These are phyloP conservation scores for Arion vulgaris DNA, from an alignment of 1,140 invertebrate species.

Conservation along the genomic window DNA sequence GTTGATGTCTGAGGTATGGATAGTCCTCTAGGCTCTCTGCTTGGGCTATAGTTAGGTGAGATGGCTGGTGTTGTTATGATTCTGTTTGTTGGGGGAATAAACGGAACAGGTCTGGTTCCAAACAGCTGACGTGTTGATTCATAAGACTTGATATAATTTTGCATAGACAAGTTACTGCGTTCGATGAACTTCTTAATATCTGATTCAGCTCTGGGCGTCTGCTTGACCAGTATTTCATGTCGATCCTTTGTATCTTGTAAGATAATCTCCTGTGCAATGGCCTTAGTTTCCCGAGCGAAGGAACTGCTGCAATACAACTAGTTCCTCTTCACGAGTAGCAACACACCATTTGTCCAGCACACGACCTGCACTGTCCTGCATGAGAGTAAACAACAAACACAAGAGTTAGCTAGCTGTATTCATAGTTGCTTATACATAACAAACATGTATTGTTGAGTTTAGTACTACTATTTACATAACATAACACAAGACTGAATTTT, in stretches of 20 bases:
- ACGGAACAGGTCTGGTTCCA: constrained; percentile 59
- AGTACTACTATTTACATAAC: too few relatives aligned
- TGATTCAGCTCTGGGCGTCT: constrained; percentile 72
- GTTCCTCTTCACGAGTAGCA: constrained; percentile 87
- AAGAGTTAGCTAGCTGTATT: too few relatives aligned
- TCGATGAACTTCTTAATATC: constrained; percentile 78
- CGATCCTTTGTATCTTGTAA: constrained; percentile 76
- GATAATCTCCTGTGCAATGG: constrained; percentile 85
- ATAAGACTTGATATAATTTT: constrained; percentile 65
- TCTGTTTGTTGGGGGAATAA: constrained; percentile 52
- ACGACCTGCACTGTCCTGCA: constrained; percentile 77
- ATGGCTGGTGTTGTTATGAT: constrained; percentile 57
- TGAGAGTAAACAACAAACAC: constrained; percentile 16
- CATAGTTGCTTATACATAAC: too few relatives aligned
- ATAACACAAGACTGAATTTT: too few relatives aligned
- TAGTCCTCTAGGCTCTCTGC: constrained; percentile 49
- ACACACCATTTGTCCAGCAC: constrained; percentile 87
- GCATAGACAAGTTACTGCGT: constrained; percentile 70
- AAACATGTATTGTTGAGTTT: too few relatives aligned
- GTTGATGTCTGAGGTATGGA: constrained; percentile 55
- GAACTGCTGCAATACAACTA: constrained; percentile 88
- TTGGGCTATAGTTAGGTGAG: constrained; percentile 55
- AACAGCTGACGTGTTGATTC: constrained; percentile 61
- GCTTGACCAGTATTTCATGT: constrained; percentile 66
- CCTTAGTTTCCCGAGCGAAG: constrained; percentile 85